Base-by-base conservation (phyloP, 2,888 invertebrate species). In the Agonopterix arenella region DNA sequence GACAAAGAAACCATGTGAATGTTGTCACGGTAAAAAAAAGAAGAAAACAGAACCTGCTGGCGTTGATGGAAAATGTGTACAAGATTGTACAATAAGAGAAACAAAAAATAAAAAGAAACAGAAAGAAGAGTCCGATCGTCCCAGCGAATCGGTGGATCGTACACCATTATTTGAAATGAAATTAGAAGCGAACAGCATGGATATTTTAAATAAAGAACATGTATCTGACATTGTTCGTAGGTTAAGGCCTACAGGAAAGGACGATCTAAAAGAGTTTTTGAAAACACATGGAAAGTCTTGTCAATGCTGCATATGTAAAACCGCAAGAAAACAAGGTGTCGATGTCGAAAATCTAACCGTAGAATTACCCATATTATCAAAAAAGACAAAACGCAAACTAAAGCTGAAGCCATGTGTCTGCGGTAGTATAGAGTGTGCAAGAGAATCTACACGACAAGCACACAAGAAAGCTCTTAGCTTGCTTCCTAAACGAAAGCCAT, bases 181-280 rank as follows among this genome's bases (percentile, higher is more conserved):
- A 13, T 44, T 62, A 50, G 57, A 61, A 46, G 48, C 60, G 8
- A 45, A 47, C 40, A 55, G 48, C 45, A 53, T 52, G 46, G 46
- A 46, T 45, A 52, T 63, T 36, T 50, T 63, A 45, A 63, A 63
- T 49, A 58, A 52, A 52, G 51, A 59, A 11, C 54, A 59, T 43
- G 46, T 62, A 44, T 37, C 47, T 38, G 40, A 38, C 4, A 46
- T 37, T 10, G 8, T 45, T 16, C 2, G 11, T 10, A 16, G 13
- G 13, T 9, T 38, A 46, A 46, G 8, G 13, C 2, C 36, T 7
- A 37, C 1, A 5, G 11, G 9, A 13, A 13, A 10, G 9, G 9
- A 4, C 45, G 1, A 16, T 16, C 16, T 18, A 8, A 38, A 38
- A 11, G 38, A 46, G 11, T 1, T 46, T 10, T 44, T 40, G 46